phyloP scores from a whole-genome alignment of 2,888 invertebrate genomes.

The Flabesymbios commensalis region DNA sequence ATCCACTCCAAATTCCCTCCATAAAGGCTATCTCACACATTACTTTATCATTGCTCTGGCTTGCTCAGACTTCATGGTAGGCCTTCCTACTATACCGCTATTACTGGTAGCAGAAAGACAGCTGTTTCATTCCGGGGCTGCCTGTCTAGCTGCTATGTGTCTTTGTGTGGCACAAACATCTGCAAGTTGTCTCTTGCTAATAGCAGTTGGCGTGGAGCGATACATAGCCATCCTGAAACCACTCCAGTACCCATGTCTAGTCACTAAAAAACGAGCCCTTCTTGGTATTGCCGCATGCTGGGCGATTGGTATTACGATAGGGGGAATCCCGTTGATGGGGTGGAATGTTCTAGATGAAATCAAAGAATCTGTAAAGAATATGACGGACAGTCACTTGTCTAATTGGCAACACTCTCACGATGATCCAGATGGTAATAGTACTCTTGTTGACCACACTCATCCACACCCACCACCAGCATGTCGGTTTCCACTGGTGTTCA shows the following conservation, averaged over 20 bases:
- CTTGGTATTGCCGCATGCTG: slow-evolving; percentile 37
- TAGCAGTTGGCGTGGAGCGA: slow-evolving; percentile 46
- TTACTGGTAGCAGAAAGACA: slow-evolving; percentile 24
- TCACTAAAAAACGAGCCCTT: slow-evolving; percentile 35
- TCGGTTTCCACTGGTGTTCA: slow-evolving; percentile 21
- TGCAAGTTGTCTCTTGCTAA: slow-evolving; percentile 30
- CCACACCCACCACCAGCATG: slow-evolving; percentile 7
- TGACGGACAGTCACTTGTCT: background rate
- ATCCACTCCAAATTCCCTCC: slow-evolving; percentile 9
- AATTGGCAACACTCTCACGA: background rate
- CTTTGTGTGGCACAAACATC: slow-evolving; percentile 17
- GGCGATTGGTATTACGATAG: slow-evolving; percentile 37
- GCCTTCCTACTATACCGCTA: slow-evolving; percentile 20
- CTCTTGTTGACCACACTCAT: background rate
- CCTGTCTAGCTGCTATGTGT: slow-evolving; percentile 23
- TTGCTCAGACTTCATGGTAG: slow-evolving; percentile 21
- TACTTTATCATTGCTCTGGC: slow-evolving; percentile 23
- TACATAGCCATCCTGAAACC: slow-evolving; percentile 45
- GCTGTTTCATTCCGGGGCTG: slow-evolving; percentile 11
- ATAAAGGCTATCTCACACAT: slow-evolving; percentile 21
- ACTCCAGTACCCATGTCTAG: slow-evolving; percentile 38
- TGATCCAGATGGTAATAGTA: background rate
- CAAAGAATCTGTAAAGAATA: background rate
- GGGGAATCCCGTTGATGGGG: slow-evolving; percentile 44
- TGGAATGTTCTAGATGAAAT: slow-evolving; percentile 37